A percentile compares a stretch with the other conserved stretches of the same genome.
Evolutionary conservation across 2,888 invertebrate genomes (phyloP).

Genomic region (Shargacucullia verbasci): DNA sequence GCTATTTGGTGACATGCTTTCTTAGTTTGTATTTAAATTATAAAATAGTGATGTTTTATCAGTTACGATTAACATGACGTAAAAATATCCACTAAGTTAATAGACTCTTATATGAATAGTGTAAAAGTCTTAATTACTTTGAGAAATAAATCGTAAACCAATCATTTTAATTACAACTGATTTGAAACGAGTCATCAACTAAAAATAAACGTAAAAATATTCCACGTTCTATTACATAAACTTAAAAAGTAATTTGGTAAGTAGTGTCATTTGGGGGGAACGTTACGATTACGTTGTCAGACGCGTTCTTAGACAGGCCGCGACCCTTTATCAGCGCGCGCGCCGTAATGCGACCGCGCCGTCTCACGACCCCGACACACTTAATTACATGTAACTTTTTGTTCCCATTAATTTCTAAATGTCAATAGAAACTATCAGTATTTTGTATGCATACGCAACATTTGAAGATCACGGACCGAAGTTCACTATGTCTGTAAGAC

Average conservation of each 20-base stretch:
- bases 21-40: too few relatives aligned
- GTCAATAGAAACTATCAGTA: neutral
- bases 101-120: too few relatives aligned
- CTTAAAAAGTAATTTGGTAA: slow-evolving; percentile 21
- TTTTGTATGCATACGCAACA: too few relatives aligned
- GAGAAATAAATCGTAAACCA: too few relatives aligned
- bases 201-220: slow-evolving; percentile 18
- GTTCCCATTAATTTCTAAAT: slow-evolving; percentile 25
- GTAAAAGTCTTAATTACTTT: too few relatives aligned
- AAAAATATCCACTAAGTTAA: too few relatives aligned
- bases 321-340: slow-evolving; percentile 70
- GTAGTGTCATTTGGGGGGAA: slow-evolving; percentile 45
- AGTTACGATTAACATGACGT: too few relatives aligned
- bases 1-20: too few relatives aligned
- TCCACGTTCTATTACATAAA: slow-evolving; percentile 17
- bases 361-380: slow-evolving; percentile 69
- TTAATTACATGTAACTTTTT: slow-evolving; percentile 45
- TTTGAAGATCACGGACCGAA: too few relatives aligned
- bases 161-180: too few relatives aligned
- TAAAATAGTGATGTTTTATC: too few relatives aligned
- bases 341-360: slow-evolving; percentile 55
- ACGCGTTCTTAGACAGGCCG: slow-evolving; percentile 70
- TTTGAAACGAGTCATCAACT: neutral
- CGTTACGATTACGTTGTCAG: slow-evolving; percentile 54
- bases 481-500: too few relatives aligned